Evolutionary conservation across 1,140 invertebrate genomes (phyloP).

Genomic region (Penaeus japonicus): DNA sequence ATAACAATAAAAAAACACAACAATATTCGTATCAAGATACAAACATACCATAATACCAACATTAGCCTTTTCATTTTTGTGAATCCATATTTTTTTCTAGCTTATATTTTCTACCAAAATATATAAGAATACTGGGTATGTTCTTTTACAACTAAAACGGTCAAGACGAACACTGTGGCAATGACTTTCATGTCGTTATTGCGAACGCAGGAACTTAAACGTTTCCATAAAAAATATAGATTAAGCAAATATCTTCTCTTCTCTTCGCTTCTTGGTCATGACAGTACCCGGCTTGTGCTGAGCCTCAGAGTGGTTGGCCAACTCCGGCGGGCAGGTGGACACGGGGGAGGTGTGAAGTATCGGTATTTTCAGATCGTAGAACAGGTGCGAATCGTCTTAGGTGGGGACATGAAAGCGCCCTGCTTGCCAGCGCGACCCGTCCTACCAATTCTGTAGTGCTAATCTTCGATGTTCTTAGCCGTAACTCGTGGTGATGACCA

Average conservation of each 20-base stretch:
- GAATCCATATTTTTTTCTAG: no score
- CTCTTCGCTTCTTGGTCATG: conserved; percentile 89
- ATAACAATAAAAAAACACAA: no score
- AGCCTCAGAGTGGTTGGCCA: conserved; percentile 98
- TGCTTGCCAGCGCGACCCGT: conserved; percentile 91
- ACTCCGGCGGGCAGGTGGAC: conserved; percentile 93
- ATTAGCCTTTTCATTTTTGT: no score
- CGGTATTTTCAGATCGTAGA: conserved; percentile 96
- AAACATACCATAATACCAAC: no score
- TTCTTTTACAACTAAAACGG: no score
- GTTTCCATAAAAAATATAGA: no score
- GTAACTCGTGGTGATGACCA: conserved; percentile 99
- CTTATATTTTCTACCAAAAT: no score
- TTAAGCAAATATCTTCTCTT: conserved; percentile 72
- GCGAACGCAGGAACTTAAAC: no score
- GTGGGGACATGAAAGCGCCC: conserved; percentile 94
- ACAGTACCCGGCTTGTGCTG: conserved; percentile 97
- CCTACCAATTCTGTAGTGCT: conserved; percentile 67
- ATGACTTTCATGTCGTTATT: no score
- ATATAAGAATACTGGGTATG: no score
- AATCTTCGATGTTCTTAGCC: conserved; percentile 97
- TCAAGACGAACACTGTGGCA: no score
- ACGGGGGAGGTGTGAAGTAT: conserved; percentile 89
- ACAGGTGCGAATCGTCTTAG: conserved; percentile 94
- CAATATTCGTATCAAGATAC: no score